phyloP scores from a whole-genome alignment of 2,113 vertebrate genomes.

The Daphoenositta chrysoptera region DNA sequence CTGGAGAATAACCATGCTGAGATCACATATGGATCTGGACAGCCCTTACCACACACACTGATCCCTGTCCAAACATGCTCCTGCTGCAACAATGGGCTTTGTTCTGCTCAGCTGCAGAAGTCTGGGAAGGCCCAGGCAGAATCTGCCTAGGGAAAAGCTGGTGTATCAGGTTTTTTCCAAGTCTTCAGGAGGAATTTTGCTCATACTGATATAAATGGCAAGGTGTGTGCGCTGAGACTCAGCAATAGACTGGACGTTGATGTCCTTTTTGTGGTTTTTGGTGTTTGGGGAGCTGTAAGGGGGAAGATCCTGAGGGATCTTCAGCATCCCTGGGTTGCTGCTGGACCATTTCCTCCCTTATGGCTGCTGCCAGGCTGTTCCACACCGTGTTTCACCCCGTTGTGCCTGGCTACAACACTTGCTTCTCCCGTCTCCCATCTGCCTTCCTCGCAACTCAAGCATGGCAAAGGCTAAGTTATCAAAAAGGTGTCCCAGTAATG shows the following conservation, averaged over 20 bases:
- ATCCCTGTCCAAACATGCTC: not conserved
- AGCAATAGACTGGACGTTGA: rapidly evolving
- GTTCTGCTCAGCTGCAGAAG: not conserved
- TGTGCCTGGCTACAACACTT: not conserved
- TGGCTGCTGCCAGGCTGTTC: not conserved
- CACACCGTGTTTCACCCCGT: rapidly evolving
- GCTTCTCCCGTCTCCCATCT: not conserved
- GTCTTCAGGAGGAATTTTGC: not conserved
- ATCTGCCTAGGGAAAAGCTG: not conserved
- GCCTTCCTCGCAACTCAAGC: not conserved
- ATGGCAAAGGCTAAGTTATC: slow-evolving; percentile 32
- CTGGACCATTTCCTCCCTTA: not conserved
- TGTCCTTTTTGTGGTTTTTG: not conserved
- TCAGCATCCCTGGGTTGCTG: not conserved
- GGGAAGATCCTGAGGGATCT: not conserved
- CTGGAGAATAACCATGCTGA: not conserved
- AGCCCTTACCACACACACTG: not conserved
- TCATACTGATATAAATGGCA: rapidly evolving
- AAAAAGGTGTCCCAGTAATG: slow-evolving; percentile 48
- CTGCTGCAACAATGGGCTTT: not conserved
- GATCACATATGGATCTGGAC: not conserved
- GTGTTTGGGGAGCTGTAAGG: not conserved
- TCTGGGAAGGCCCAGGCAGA: not conserved
- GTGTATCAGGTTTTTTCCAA: rapidly evolving
- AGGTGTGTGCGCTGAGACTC: rapidly evolving